Percentiles rank a stretch among this genome's conserved stretches.
Evolutionary conservation across 1,140 invertebrate species (phyloP).

Genomic region (Drosophila ambigua): DNA sequence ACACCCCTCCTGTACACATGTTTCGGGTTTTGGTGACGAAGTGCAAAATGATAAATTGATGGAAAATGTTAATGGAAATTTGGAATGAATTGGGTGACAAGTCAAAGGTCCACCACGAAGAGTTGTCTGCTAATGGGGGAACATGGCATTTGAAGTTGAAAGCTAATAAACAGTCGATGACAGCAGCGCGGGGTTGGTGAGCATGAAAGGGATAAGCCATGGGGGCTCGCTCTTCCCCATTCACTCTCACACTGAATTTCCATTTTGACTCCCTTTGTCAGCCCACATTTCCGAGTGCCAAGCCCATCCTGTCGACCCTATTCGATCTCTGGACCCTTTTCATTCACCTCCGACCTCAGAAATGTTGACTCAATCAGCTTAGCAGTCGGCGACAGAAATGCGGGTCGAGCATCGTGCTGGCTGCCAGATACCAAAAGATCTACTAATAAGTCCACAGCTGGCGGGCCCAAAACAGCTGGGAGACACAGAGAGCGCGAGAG

Average conservation of each 20-base stretch:
- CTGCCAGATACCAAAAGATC: constrained; percentile 22
- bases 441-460: constrained; percentile 51
- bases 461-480: constrained; percentile 36
- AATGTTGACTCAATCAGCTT: constrained; percentile 46
- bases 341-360: constrained; percentile 12
- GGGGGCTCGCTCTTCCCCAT: not conserved
- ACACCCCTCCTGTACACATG: not conserved
- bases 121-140: constrained; percentile 12
- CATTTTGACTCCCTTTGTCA: constrained; percentile 29
- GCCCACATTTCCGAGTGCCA: constrained; percentile 23
- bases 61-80: constrained; percentile 22
- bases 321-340: constrained; percentile 11
- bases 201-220: constrained; percentile 10
- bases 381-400: constrained; percentile 13
- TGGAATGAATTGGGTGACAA: constrained; percentile 31
- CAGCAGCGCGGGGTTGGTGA: constrained; percentile 6
- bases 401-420: constrained; percentile 18
- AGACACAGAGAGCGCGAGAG: constrained; percentile 16
- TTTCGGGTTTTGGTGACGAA: constrained; percentile 21
- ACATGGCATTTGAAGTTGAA: not conserved
- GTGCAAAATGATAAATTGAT: constrained; percentile 53
- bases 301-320: constrained; percentile 6
- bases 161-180: constrained; percentile 25
- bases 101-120: constrained; percentile 5
- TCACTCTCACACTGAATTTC: not conserved